A percentile compares a stretch with the other conserved stretches of the same genome.
These are phyloP conservation scores for Scolopax bukidnonensis DNA, from an alignment of 2,797 vertebrate genomes.

Conservation along the genomic window DNA sequence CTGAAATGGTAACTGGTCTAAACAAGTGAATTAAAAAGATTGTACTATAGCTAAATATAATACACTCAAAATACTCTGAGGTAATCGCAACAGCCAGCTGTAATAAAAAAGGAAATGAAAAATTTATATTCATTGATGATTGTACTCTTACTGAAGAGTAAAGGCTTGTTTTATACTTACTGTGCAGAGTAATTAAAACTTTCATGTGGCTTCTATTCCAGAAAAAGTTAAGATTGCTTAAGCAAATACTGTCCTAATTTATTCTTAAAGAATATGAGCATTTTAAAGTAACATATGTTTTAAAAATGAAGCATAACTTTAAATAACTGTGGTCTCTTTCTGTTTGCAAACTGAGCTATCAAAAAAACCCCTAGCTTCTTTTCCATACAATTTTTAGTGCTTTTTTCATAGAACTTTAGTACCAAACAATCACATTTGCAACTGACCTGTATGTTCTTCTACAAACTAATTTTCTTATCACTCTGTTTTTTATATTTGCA, in stretches of 20 bases:
- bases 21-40: background rate
- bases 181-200: background rate
- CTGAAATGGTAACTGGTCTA: background rate
- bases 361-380: background rate
- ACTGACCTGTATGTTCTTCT: background rate
- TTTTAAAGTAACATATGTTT: background rate
- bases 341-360: background rate
- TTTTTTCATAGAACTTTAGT: background rate
- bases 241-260: background rate
- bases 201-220: background rate
- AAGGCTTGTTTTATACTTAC: background rate
- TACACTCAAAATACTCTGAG: background rate
- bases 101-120: background rate
- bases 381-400: background rate
- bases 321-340: background rate
- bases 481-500: background rate
- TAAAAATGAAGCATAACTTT: background rate
- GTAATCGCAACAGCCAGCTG: background rate
- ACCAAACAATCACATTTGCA: background rate
- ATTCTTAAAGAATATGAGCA: background rate
- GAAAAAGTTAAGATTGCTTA: background rate
- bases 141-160: background rate
- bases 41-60: background rate
- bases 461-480: background rate
- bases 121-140: background rate